phyloP scores from a whole-genome alignment of 2,888 invertebrate genomes.

The Ophion obscuratus region DNA sequence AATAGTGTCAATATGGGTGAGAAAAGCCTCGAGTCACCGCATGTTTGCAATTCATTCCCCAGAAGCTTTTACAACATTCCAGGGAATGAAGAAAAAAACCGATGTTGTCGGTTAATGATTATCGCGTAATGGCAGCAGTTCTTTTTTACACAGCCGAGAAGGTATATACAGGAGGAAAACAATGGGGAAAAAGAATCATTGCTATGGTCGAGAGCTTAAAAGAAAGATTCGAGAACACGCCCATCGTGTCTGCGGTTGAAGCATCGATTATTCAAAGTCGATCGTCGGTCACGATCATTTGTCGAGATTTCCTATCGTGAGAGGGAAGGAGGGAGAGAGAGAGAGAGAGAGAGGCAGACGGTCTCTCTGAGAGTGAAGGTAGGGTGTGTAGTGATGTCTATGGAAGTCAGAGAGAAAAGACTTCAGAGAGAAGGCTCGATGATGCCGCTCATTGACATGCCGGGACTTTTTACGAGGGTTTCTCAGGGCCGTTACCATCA shows the following conservation, averaged over 20 bases:
- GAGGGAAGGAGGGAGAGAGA: constrained; percentile 19
- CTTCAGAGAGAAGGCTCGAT: constrained; percentile 62
- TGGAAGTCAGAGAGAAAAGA: constrained; percentile 48
- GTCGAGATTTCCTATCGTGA: constrained; percentile 63
- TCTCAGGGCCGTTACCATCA: constrained; percentile 58
- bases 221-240: constrained; percentile 62
- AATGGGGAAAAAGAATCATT: constrained; percentile 53
- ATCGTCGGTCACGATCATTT: constrained; percentile 67
- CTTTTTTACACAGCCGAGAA: constrained; percentile 14
- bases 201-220: constrained; percentile 37
- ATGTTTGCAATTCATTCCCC: too few species aligned
- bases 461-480: constrained; percentile 67
- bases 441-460: constrained; percentile 69
- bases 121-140: constrained; percentile 30
- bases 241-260: constrained; percentile 61
- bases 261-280: constrained; percentile 71
- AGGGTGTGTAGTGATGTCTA: neutral
- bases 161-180: constrained; percentile 24
- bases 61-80: too few species aligned
- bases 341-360: constrained; percentile 1
- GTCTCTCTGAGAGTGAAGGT: constrained; percentile 22
- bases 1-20: neutral
- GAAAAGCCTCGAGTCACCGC: neutral
- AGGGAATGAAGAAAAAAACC: neutral
- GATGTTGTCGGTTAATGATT: constrained; percentile 2